A percentile compares a stretch with the other conserved stretches of the same genome.
Evolutionary conservation across 2,888 invertebrate genomes (phyloP).

Genomic region (Pheosia tremula): DNA sequence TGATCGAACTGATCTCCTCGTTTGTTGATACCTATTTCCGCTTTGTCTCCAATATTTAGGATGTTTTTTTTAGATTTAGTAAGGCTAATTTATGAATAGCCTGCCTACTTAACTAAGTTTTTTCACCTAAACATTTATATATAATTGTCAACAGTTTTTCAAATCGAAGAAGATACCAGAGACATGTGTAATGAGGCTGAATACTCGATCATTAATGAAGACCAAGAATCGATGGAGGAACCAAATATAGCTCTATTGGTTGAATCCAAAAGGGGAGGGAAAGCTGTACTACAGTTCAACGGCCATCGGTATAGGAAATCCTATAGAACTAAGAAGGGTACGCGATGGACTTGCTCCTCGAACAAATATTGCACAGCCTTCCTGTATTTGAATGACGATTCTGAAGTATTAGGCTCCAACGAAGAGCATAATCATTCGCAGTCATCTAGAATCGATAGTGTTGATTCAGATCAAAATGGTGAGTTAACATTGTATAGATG

Average conservation of each 20-base stretch:
- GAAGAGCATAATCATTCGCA: conserved; percentile 55
- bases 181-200: conserved; percentile 17
- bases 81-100: too few relatives aligned
- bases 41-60: too few relatives aligned
- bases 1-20: too few relatives aligned
- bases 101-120: too few relatives aligned
- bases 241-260: conserved; percentile 50
- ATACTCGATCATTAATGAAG: conserved; percentile 9
- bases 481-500: conserved; percentile 18
- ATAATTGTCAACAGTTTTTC: not conserved
- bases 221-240: conserved; percentile 31
- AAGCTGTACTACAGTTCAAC: conserved; percentile 59
- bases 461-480: conserved; percentile 48
- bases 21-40: too few relatives aligned
- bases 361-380: conserved; percentile 61
- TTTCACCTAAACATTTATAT: not conserved
- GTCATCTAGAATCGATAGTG: conserved; percentile 29
- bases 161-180: not conserved
- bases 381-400: conserved; percentile 57
- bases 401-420: conserved; percentile 61
- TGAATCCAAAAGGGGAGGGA: conserved; percentile 54
- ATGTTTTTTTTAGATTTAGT: too few relatives aligned
- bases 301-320: conserved; percentile 63
- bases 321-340: conserved; percentile 57
- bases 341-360: conserved; percentile 63